These are phyloP conservation scores for Oreochromis grahami DNA, from an alignment of 2,797 vertebrate genomes.

Conservation along the genomic window DNA sequence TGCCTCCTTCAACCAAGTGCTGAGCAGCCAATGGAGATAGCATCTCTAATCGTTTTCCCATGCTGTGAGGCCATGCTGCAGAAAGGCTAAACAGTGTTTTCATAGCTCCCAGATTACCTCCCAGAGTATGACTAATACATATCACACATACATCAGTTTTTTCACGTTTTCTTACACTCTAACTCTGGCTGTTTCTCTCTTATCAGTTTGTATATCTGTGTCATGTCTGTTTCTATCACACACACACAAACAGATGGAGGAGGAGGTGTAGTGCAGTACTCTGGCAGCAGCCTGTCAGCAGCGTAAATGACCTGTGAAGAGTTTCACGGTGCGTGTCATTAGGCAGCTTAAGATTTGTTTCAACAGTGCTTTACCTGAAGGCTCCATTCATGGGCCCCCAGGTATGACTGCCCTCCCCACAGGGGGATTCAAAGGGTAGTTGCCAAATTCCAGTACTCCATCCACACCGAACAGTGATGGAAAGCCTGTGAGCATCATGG, in stretches of 20 bases:
- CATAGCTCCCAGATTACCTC: constrained; percentile 47
- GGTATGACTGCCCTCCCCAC: constrained; percentile 73
- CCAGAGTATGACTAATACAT: constrained; percentile 55
- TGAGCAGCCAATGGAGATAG: constrained; percentile 47
- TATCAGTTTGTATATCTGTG: constrained; percentile 30
- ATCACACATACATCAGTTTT: constrained; percentile 28
- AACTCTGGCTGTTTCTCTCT: constrained; percentile 2
- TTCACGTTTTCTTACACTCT: background rate
- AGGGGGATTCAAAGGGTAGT: background rate
- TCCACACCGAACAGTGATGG: constrained; percentile 27
- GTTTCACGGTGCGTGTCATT: constrained; percentile 92
- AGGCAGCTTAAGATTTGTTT: constrained; percentile 90
- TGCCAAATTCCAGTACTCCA: constrained; percentile 36
- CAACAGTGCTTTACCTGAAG: constrained; percentile 88
- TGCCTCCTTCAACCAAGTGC: constrained; percentile 26
- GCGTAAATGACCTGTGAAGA: constrained; percentile 94
- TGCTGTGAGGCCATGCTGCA: constrained; percentile 42
- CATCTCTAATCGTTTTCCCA: constrained; percentile 66
- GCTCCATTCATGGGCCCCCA: constrained; percentile 84
- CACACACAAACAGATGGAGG: constrained; percentile 2
- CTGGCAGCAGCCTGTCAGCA: constrained; percentile 80
- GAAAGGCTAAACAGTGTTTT: constrained; percentile 45
- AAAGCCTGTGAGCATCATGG: constrained; percentile 37
- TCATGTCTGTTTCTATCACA: background rate
- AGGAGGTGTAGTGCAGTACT: constrained; percentile 30